Base-by-base conservation (phyloP, 2,888 invertebrate species). In the Ethmia dodecea region DNA sequence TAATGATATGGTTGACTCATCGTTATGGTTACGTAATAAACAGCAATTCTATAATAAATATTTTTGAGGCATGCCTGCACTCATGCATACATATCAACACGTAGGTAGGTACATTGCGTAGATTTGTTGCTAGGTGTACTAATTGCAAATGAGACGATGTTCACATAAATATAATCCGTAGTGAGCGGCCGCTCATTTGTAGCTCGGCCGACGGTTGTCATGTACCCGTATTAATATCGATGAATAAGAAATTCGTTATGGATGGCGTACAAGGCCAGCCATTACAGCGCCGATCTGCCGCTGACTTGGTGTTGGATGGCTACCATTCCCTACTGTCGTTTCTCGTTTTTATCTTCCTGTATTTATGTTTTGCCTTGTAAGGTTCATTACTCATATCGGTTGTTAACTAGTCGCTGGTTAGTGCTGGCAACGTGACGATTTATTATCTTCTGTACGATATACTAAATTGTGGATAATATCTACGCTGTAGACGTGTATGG, bases 201-300 rank as follows among this genome's bases (percentile, higher is more conserved):
- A 79, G 58, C 48, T 49, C 69, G 73, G 65, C 74, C 66, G 71
- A 74, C 71, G 79, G 77, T 77, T 78, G 81, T 81, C 83, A 75
- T 84, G 84, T 83, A 72, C 55, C 61, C 64, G 70, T 77, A 83
- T 81, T 81, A 79, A 81, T 79, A 80, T 79, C 83, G 81, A 86
- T 84, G 84, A 81, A 84, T 86, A 81, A 83, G 78, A 86, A 83
- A 83, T 83, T 75, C 73, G 79, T 83, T 80, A 84, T 84, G 74
- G 77, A 84, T 83, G 77, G 68, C 63, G 52, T 84, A 86, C 84
- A 84, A 70, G 81, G 64, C 65, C 70, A 62, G 61, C 77, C 72
- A 80, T 81, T 79, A 80, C 78, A 52, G 56, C 58, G 56, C 48
- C 64, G 63, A 64, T 62, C 61, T 56, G 66, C 68, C 65, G 64